Base-by-base conservation (phyloP, 2,113 vertebrate genomes). In the Nettapus auritus region DNA sequence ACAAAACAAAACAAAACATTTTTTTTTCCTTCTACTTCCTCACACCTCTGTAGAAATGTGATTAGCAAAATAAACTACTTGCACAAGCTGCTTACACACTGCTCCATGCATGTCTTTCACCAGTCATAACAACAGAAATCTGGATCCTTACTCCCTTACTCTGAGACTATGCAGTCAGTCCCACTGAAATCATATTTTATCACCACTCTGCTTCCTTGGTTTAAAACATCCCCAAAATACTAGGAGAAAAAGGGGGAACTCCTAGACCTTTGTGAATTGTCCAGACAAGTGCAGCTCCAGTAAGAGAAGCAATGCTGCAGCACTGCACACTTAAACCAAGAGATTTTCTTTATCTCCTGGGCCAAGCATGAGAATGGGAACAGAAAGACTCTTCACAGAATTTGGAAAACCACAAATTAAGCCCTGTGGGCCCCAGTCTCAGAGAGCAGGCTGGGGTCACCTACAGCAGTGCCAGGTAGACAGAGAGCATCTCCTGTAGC, bases 401-500 rank as follows among this genome's bases (percentile, higher is more conserved):
- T 26, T 23, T 68, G 20, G 9, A 31, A 60, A 3, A 3, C 21
- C 14, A 26, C 9, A 21, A 70, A 8, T 15, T 36, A 14, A 67
- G 11, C 5, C 5, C 28, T 46, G 6, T 15, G n/a, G n/a, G 15
- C n/a, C 8, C 20, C 26, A 44, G 31, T 15, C 2, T 0, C 2
- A 46, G 28, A 16, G 31, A 71, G 6, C 0, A 0, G 14, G 8
- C 28, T 74, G 76, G 46, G 50, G 23, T 53, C 2, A 2, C 14
- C 21, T 22, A 8, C 7, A n/a, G 22, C 18, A 71, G 46, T 8
- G 59, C 40, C 64, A 44, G 26, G 44, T 8, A 67, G 56, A 9
- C 31, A 84, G 23, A 0, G 1, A 38, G 10, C 40, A 74, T 40
- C 4, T 8, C 33, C 3, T 0, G 0, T 3, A 1, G 34, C 20